These are phyloP conservation scores for Cinclus mexicanus DNA, from an alignment of 2,113 vertebrate genomes.

Conservation along the genomic window DNA sequence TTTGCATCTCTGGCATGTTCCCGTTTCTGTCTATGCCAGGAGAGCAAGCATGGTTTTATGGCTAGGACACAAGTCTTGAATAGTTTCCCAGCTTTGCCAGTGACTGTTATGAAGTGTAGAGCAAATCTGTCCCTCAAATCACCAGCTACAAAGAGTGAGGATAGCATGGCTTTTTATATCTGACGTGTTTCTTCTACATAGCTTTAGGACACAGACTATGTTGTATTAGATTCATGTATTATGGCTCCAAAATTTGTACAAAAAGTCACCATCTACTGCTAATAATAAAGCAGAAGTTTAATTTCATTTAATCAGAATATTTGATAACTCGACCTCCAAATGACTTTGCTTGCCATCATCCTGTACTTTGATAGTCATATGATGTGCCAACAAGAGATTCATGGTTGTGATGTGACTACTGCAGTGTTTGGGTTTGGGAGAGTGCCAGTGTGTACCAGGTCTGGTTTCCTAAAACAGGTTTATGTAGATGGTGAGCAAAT, in stretches of 20 bases:
- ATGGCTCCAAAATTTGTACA: neutral
- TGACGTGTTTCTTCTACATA: neutral
- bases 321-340: neutral
- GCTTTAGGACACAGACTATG: rapidly evolving
- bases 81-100: neutral
- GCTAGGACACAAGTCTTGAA: neutral
- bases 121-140: neutral
- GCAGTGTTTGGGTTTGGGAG: neutral
- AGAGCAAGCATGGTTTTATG: slow-evolving; percentile 3
- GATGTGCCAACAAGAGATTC: neutral
- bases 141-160: neutral
- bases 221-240: neutral
- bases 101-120: neutral
- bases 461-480: neutral
- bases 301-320: neutral
- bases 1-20: slow-evolving; percentile 27
- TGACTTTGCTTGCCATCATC: neutral
- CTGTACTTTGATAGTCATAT: neutral
- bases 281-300: neutral
- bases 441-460: neutral
- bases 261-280: neutral
- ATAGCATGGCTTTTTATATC: neutral
- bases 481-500: neutral
- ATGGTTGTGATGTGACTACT: neutral
- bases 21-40: neutral